Evolutionary conservation across 2,888 invertebrate species (phyloP).

Genomic region (Plagiodera versicolora): DNA sequence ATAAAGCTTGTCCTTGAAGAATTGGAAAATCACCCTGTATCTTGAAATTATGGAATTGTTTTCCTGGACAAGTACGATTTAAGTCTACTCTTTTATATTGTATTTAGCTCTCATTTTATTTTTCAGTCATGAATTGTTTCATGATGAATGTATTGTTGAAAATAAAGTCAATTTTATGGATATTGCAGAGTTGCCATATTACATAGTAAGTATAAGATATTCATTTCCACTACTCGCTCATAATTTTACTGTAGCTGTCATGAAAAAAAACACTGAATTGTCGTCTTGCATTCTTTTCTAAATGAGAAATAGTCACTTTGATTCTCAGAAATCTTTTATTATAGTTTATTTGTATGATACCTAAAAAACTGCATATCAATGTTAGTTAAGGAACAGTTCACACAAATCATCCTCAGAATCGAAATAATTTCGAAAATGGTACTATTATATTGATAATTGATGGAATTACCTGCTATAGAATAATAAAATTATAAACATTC

Average conservation of each 20-base stretch:
- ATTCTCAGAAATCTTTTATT: too few relatives aligned
- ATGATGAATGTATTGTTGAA: neutral
- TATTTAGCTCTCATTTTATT: neutral
- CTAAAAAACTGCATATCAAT: constrained; percentile 39
- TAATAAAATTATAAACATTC: too few relatives aligned
- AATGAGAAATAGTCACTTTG: too few relatives aligned
- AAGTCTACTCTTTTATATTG: constrained; percentile 7
- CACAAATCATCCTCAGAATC: neutral
- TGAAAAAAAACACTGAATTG: too few relatives aligned
- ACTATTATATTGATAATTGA: neutral
- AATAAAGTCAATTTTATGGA: neutral
- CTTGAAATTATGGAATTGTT: neutral
- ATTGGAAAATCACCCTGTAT: neutral
- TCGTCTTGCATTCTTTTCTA: too few relatives aligned
- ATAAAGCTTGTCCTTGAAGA: neutral
- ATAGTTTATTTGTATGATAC: too few relatives aligned
- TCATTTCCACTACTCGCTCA: neutral
- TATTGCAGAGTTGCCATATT: neutral
- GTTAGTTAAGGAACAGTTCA: constrained; percentile 27
- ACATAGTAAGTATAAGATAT: neutral
- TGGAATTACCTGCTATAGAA: too few relatives aligned
- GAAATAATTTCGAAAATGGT: neutral
- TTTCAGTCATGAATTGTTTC: neutral
- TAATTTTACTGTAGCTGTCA: neutral
- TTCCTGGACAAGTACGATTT: neutral